phyloP scores from a whole-genome alignment of 2,888 invertebrate genomes.

The Melanophora roralis region DNA sequence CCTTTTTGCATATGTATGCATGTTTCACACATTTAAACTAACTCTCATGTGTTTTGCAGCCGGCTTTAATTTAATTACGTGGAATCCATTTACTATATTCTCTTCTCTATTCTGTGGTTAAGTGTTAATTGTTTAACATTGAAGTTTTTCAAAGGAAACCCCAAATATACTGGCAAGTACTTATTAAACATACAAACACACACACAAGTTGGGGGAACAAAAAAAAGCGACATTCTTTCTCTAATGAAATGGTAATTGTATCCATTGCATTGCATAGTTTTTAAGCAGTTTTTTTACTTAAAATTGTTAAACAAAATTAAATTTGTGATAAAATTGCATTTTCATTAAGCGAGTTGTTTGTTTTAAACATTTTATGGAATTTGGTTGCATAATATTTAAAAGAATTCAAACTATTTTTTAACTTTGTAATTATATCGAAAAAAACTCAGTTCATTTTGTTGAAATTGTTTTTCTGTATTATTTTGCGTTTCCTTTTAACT shows the following conservation, averaged over 20 bases:
- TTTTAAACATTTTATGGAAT: background rate
- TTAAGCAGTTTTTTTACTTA: no score
- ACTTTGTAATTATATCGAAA: no score
- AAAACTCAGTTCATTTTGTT: no score
- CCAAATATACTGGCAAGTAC: background rate
- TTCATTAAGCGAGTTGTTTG: background rate
- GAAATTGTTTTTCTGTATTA: no score
- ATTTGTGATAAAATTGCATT: background rate
- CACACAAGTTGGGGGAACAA: no score
- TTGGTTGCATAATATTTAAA: background rate
- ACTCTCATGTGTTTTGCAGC: background rate
- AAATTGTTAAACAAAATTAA: no score
- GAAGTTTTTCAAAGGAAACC: constrained; percentile 1
- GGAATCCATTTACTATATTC: background rate
- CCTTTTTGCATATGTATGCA: no score
- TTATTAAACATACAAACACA: background rate
- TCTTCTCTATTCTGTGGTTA: background rate
- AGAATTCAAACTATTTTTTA: background rate
- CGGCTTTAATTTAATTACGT: background rate
- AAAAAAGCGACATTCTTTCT: no score
- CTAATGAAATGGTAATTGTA: no score
- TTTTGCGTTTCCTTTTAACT: no score
- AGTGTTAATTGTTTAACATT: background rate
- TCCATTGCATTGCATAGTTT: background rate
- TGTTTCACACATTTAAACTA: background rate